phyloP scores from a whole-genome alignment of 2,888 invertebrate species.

The Psylliodes chrysocephalus region DNA sequence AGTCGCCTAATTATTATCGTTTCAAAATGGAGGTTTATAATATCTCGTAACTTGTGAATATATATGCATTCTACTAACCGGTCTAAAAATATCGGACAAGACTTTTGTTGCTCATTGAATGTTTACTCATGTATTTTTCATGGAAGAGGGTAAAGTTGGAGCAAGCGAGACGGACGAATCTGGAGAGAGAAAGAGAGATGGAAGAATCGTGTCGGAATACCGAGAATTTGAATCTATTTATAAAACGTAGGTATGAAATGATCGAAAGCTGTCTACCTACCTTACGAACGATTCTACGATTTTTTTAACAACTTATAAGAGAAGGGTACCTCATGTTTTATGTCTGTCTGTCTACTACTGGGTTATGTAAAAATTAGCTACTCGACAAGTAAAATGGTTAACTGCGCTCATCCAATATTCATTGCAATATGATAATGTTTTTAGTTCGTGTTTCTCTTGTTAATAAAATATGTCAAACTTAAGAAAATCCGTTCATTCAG shows the following conservation, averaged over 20 bases:
- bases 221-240: constrained; percentile 26
- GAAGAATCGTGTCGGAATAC: constrained; percentile 21
- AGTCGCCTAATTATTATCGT: constrained; percentile 40
- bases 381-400: too few relatives aligned
- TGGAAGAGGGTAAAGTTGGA: constrained; percentile 34
- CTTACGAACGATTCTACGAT: constrained; percentile 12
- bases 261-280: constrained; percentile 26
- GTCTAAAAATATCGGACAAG: constrained; percentile 40
- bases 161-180: constrained; percentile 2
- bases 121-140: constrained; percentile 42
- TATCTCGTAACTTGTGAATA: constrained; percentile 36
- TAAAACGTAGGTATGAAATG: constrained; percentile 29
- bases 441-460: too few relatives aligned
- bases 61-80: constrained; percentile 35
- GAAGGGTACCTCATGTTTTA: too few relatives aligned
- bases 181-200: constrained; percentile 2
- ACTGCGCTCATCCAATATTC: too few relatives aligned
- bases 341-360: too few relatives aligned
- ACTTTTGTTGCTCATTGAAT: constrained; percentile 42
- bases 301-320: constrained; percentile 3
- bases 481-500: too few relatives aligned
- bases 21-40: constrained; percentile 41
- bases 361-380: too few relatives aligned
- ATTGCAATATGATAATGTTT: too few relatives aligned
- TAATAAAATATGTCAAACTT: too few relatives aligned